Evolutionary conservation across 2,113 vertebrate species (phyloP).

Genomic region (Eclectus roratus): DNA sequence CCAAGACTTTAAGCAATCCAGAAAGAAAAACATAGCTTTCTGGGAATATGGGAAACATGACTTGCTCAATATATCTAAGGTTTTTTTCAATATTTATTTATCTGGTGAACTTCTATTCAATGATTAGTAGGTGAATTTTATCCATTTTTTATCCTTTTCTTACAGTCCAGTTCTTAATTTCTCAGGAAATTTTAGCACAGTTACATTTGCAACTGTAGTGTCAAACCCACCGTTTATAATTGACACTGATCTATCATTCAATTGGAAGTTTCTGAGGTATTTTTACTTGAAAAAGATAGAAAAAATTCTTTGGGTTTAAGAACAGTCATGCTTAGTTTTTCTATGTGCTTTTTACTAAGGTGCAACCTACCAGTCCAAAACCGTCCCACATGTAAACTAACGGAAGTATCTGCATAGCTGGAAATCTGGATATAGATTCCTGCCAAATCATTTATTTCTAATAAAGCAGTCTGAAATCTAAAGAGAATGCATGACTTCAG

Average conservation of each 20-base stretch:
- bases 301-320: not conserved
- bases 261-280: not conserved
- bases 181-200: not conserved
- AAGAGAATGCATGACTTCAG: not conserved
- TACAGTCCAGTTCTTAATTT: not conserved
- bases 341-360: not conserved
- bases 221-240: not conserved
- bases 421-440: not conserved
- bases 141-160: not conserved
- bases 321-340: not conserved
- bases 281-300: not conserved
- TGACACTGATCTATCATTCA: not conserved
- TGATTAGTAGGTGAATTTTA: not conserved
- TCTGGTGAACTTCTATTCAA: not conserved
- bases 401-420: not conserved
- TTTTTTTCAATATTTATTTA: not conserved
- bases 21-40: not conserved
- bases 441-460: not conserved
- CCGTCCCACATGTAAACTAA: not conserved
- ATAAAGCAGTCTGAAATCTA: not conserved
- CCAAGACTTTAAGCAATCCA: not conserved
- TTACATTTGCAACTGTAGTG: not conserved
- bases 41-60: not conserved
- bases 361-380: not conserved
- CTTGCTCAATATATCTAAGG: rapidly evolving